These are phyloP conservation scores for Sebastes cheni DNA, from an alignment of 2,797 vertebrate species.

Conservation along the genomic window DNA sequence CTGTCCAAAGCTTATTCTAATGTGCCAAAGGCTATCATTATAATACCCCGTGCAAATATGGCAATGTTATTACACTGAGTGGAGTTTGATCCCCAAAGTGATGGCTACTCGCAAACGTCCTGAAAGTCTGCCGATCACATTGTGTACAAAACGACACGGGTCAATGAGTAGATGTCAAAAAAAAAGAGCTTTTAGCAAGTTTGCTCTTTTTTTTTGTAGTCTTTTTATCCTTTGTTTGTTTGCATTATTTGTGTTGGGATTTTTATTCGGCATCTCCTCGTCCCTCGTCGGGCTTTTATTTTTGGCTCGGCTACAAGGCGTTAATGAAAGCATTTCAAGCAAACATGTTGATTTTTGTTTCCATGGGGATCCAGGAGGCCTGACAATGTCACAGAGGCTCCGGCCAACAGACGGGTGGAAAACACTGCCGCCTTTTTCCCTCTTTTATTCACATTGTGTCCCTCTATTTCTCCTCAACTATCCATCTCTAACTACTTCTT, in stretches of 20 bases:
- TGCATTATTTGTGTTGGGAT: slow-evolving; percentile 64
- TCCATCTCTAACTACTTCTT: not conserved
- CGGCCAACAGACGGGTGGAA: slow-evolving; percentile 56
- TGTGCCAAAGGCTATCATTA: slow-evolving; percentile 66
- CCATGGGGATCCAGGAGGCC: slow-evolving; percentile 65
- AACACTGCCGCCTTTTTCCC: slow-evolving; percentile 11
- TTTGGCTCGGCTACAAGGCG: slow-evolving; percentile 60
- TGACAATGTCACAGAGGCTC: slow-evolving; percentile 69
- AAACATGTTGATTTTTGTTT: slow-evolving; percentile 77
- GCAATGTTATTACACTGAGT: slow-evolving; percentile 40
- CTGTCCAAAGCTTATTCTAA: slow-evolving; percentile 51
- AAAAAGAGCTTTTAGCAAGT: slow-evolving; percentile 46
- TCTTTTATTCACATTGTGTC: slow-evolving; percentile 29
- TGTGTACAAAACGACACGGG: slow-evolving; percentile 63
- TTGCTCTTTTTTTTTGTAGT: slow-evolving; percentile 31
- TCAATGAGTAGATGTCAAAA: slow-evolving; percentile 41
- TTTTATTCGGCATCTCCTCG: slow-evolving; percentile 41
- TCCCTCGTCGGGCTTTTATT: slow-evolving; percentile 44
- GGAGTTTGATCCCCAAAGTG: slow-evolving; percentile 64
- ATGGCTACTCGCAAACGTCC: slow-evolving; percentile 48
- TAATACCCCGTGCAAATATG: slow-evolving; percentile 69
- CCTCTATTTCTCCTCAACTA: slow-evolving; percentile 1
- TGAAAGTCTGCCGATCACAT: slow-evolving; percentile 40
- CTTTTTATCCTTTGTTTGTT: slow-evolving; percentile 68
- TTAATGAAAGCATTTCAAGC: slow-evolving; percentile 74